Conservation (phyloP, 1,140 invertebrate genomes). For the Drosophila watanabei region DNA sequence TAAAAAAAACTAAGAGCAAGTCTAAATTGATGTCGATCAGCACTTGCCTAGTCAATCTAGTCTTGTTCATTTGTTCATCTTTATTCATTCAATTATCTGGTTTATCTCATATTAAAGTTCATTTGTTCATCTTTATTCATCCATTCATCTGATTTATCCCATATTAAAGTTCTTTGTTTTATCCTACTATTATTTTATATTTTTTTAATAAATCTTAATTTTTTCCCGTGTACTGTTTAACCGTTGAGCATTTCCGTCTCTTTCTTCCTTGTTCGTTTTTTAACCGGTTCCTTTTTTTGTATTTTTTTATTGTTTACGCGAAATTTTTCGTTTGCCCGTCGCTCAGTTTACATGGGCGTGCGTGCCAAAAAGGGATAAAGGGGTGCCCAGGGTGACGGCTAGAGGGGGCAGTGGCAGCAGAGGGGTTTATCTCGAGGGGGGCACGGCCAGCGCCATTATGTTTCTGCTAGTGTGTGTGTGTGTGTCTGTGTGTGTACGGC, state of each 20-base stretch:
- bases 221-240: conserved; percentile 30
- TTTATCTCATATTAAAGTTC: no score
- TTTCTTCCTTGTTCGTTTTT: conserved; percentile 31
- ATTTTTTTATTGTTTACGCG: conserved; percentile 80
- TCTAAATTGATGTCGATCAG: no score
- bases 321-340: conserved; percentile 66
- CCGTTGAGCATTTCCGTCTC: conserved; percentile 48
- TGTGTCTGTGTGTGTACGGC: no score
- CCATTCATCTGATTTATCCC: no score
- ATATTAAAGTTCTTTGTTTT: no score
- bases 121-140: no score
- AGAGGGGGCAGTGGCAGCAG: no score
- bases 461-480: conserved; percentile 58
- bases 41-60: no score
- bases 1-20: neutral
- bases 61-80: no score
- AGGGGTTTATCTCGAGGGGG: conserved; percentile 13
- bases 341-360: conserved; percentile 67
- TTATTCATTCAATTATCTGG: no score
- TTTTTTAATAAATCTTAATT: neutral
- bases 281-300: conserved; percentile 65
- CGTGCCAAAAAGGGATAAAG: conserved; percentile 46
- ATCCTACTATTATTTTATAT: no score
- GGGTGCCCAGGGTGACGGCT: conserved; percentile 10
- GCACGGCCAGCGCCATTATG: conserved; percentile 75